phyloP scores from a whole-genome alignment of 2,797 vertebrate genomes.

The Furcifer pardalis region DNA sequence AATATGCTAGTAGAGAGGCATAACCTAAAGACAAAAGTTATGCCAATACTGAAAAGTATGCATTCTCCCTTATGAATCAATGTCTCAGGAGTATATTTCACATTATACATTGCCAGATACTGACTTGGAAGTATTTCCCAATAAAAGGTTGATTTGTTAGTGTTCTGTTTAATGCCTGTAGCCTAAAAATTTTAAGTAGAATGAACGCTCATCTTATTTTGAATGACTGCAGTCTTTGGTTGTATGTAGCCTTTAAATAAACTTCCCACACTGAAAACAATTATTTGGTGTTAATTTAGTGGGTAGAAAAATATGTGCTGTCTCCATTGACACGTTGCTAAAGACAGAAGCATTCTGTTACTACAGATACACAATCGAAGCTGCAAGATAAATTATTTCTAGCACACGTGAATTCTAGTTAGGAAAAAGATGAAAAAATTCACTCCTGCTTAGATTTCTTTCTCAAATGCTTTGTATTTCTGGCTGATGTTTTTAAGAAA shows the following conservation, averaged over 20 bases:
- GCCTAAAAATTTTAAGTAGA: slow-evolving; percentile 22
- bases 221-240: slow-evolving; percentile 4
- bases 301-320: background rate
- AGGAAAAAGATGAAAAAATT: background rate
- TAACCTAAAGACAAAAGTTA: background rate
- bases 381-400: background rate
- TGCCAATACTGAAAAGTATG: background rate
- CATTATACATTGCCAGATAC: slow-evolving; percentile 5
- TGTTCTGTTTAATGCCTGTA: slow-evolving; percentile 25
- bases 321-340: background rate
- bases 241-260: slow-evolving; percentile 34
- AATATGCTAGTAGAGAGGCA: slow-evolving; percentile 1
- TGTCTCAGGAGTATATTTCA: background rate
- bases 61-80: background rate
- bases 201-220: slow-evolving; percentile 3
- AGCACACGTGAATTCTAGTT: background rate
- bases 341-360: background rate
- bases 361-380: background rate
- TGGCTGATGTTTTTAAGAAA: background rate
- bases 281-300: slow-evolving; percentile 8
- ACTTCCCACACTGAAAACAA: slow-evolving; percentile 11
- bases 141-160: slow-evolving; percentile 1
- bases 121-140: background rate
- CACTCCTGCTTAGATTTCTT: background rate
- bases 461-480: background rate